Evolutionary conservation across 2,113 vertebrate genomes (phyloP).

Genomic region (Podarcis raffonei): DNA sequence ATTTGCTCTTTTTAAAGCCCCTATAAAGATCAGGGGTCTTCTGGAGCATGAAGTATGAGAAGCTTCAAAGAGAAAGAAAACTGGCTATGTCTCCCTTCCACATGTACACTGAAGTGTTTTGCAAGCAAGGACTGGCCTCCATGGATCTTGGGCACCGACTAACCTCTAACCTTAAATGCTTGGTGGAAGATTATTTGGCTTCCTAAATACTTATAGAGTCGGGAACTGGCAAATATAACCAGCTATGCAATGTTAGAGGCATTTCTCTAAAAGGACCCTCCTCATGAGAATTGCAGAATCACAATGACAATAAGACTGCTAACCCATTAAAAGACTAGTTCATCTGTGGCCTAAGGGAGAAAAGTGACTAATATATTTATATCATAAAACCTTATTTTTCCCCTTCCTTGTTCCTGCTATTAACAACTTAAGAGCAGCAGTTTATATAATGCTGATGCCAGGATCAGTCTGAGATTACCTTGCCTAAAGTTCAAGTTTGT

Average conservation of each 20-base stretch:
- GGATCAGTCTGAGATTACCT: slow-evolving; percentile 63
- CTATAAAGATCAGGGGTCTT: background rate
- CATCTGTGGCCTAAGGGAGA: background rate
- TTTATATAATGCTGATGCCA: slow-evolving; percentile 55
- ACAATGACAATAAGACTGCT: background rate
- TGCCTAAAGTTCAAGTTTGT: slow-evolving; percentile 61
- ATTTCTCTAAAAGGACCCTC: background rate
- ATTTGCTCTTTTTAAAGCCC: background rate
- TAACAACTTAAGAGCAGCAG: slow-evolving; percentile 51
- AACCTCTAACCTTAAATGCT: background rate
- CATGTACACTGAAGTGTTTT: background rate
- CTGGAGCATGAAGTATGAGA: background rate
- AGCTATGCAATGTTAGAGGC: too few species aligned
- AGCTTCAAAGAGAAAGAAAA: background rate
- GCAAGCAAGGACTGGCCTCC: background rate
- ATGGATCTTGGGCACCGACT: background rate
- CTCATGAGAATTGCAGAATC: background rate
- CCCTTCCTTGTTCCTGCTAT: slow-evolving; percentile 41
- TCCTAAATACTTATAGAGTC: background rate
- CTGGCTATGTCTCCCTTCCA: background rate
- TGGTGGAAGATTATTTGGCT: background rate
- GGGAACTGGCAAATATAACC: background rate
- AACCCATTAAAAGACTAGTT: background rate
- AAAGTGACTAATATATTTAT: background rate
- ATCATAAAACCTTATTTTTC: slow-evolving; percentile 33